Evolutionary conservation across 2,888 invertebrate species (phyloP), one percentile per base, ranked within the genome.

Genomic region (Pyrochroa serraticornis): DNA sequence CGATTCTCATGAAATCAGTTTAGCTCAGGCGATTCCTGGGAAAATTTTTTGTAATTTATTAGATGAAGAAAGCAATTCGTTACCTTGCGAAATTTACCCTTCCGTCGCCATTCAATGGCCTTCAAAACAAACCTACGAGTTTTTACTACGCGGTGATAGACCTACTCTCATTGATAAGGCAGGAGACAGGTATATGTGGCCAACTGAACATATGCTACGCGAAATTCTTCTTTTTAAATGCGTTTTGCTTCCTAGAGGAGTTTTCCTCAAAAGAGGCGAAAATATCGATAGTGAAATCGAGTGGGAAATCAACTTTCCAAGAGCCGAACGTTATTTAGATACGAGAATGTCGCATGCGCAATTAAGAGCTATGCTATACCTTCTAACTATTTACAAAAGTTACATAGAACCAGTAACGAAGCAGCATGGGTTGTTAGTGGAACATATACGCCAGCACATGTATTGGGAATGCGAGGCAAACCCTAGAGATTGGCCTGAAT

Each of bases 301-400:
- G 75, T 93, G 93, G 93, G 88, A 87, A 75, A 82, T 92, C 1
- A 83, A 84, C 36, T 93, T 92, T 72, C 91, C 91, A 0, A 86
- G 87, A 50, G 91, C 90, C 0, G 92, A 92, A 75, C 83, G 87
- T 14, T 90, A 86, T 71, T 79, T 93, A 62, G 89, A 92, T 73
- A 86, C 87, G 9, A 85, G 86, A 64, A 81, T 92, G 72, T 85
- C 86, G 0, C 86, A 86, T 71, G 83, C 87, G 0, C 93, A 93
- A 69, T 84, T 88, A 39, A 84, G 89, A 58, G 85, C 90, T 54
- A 88, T 88, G 70, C 79, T 91, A 63, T 85, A 91, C 65, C 79
- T 88, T 1, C 78, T 91, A 60, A 80, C 85, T 34, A 75, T 93
- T n/a, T 85, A 89, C 63, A 90, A 90, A 73, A 85, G 86, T 0